phyloP scores from a whole-genome alignment of 35 echinoderm and acorn worm genomes.

The Apostichopus californicus region DNA sequence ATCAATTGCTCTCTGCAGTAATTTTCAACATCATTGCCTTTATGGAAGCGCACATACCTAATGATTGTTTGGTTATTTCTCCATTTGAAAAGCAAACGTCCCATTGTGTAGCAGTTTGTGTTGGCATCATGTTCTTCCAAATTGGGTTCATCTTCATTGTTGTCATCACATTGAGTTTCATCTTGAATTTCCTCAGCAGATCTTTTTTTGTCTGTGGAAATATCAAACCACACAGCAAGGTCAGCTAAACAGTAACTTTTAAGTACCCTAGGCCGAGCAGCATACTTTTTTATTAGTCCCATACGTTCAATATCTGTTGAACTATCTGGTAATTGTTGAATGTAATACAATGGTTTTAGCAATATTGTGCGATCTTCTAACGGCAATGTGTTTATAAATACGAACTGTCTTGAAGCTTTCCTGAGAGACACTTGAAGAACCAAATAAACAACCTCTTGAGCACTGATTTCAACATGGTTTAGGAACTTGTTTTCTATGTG shows the following conservation, averaged over 20 bases:
- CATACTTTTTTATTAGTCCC: neutral
- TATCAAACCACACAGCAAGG: constrained; percentile 53
- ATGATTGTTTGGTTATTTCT: constrained; percentile 1
- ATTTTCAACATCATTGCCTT: constrained; percentile 34
- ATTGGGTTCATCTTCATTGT: too few species aligned
- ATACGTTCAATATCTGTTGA: constrained; percentile 59
- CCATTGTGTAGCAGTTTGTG: neutral
- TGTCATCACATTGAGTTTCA: neutral
- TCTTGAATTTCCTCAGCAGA: neutral
- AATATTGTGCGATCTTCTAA: constrained; percentile 55
- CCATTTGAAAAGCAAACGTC: neutral
- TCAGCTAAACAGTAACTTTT: constrained; percentile 70
- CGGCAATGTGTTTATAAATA: constrained; percentile 71
- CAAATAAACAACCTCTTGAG: constrained; percentile 69
- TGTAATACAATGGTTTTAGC: constrained; percentile 46
- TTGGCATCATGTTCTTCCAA: neutral
- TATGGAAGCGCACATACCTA: neutral
- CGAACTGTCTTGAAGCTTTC: constrained; percentile 43
- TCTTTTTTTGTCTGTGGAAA: neutral
- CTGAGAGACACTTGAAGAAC: constrained; percentile 61
- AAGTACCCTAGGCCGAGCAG: constrained; percentile 40
- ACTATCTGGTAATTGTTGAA: constrained; percentile 58
- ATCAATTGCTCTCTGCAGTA: constrained; percentile 52
- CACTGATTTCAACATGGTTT: constrained; percentile 78
- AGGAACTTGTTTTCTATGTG: constrained; percentile 41